Base-by-base conservation (phyloP, 37 sponge, comb jelly and placozoan genomes). In the Oopsacas minuta region DNA sequence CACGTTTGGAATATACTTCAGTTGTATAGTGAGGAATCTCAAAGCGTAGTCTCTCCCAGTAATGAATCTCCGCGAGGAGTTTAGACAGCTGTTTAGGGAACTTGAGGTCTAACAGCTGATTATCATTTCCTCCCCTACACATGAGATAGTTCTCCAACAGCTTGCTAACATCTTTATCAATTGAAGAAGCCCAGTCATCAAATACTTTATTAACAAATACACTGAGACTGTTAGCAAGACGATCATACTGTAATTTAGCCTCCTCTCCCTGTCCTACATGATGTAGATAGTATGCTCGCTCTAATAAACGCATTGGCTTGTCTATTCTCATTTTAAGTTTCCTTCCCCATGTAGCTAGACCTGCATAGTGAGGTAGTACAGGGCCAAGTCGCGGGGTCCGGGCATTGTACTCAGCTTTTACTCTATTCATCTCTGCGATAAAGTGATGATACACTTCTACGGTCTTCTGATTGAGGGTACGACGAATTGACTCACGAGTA, bases 11-110 rank as follows among this genome's bases (percentile, higher is more conserved):
- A 84, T 94, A 94, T 82, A 97, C 88, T 61, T 90, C 92, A 1
- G 85, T 83, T 3, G 94, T 88, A 84, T 93, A 97, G 91, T 97
- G 95, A 10, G 99, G 99, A 36, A 94, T 88, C 85, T 97, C 99
- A 82, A 97, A 97, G 53, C 91, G 85, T 82, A 97, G 88, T 32
- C 95, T 86, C 88, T 94, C 99, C 99, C 99, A 97, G 91, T 91
- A 94, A 52, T 85, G 82, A 81, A 94, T 94, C 92, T 97, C 99
- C 15, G 83, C 30, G 84, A 97, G 91, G 25, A 97, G 92, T 83
- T 91, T 94, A 82, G 90, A 85, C 5, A 97, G 93, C 35, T 85
- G 85, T 52, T 81, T 87, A 83, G 85, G 91, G 86, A 97, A 97
- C 85, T 81, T 87, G 81, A 89, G 83, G 82, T 90, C 91, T 1